Conservation (phyloP, 92 coral and sea anemone species). For the Umimayanthus kanabou region DNA sequence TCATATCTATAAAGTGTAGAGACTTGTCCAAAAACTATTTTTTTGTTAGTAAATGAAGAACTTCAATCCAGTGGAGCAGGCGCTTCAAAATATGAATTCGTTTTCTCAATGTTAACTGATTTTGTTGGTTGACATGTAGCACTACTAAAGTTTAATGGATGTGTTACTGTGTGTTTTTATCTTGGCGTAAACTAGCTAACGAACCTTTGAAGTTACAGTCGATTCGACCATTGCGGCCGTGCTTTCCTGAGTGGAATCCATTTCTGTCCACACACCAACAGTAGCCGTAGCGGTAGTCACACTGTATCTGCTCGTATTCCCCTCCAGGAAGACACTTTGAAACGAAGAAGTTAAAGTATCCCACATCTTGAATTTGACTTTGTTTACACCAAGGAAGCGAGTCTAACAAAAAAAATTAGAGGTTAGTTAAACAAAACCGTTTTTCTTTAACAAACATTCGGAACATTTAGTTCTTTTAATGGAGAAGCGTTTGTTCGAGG, state of each 20-base stretch:
- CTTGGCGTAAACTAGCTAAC: background rate
- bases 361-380: constrained; percentile 54
- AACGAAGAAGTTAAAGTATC: constrained; percentile 59
- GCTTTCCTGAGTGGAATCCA: constrained; percentile 72
- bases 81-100: too few species aligned
- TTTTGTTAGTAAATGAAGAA: too few species aligned
- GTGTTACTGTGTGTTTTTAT: too few species aligned
- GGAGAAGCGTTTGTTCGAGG: too few species aligned
- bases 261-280: constrained; percentile 86
- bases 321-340: constrained; percentile 55
- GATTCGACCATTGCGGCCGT: constrained; percentile 55
- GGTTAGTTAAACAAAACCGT: background rate
- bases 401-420: background rate
- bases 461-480: too few species aligned
- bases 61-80: too few species aligned
- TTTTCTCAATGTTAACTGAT: too few species aligned
- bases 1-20: too few species aligned
- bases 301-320: constrained; percentile 62
- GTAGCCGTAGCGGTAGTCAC: constrained; percentile 82
- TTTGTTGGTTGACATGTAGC: too few species aligned
- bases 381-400: constrained; percentile 26
- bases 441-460: background rate
- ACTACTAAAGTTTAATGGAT: too few species aligned
- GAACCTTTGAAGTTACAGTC: constrained; percentile 64
- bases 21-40: too few species aligned